phyloP scores from a whole-genome alignment of 2,797 vertebrate genomes.

The Simalia tracyae region DNA sequence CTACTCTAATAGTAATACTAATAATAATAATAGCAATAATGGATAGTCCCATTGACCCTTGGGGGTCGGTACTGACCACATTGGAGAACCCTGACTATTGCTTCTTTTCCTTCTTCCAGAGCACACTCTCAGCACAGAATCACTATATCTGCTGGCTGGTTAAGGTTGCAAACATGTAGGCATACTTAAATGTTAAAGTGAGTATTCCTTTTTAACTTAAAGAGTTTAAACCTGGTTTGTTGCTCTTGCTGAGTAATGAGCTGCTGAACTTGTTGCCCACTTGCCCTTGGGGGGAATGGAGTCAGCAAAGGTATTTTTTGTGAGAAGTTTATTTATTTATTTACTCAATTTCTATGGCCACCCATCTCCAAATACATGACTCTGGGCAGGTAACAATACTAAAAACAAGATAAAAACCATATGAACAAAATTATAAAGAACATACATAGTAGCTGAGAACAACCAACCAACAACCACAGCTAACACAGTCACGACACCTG shows the following conservation, averaged over 20 bases:
- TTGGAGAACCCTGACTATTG: background rate
- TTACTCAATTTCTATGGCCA: background rate
- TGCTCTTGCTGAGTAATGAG: background rate
- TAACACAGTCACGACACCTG: background rate
- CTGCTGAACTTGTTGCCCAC: background rate
- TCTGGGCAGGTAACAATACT: background rate
- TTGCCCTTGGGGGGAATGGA: background rate
- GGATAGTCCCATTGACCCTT: background rate
- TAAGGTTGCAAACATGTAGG: background rate
- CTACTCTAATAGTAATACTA: background rate
- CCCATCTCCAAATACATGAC: background rate
- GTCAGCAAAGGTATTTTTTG: background rate
- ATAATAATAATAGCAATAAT: background rate
- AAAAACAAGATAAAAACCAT: background rate
- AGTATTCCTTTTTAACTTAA: background rate
- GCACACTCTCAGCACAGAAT: background rate
- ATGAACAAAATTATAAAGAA: background rate
- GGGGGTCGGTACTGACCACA: background rate
- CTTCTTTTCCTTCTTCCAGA: background rate
- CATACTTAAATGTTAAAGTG: background rate
- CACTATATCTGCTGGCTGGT: background rate
- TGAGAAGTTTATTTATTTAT: background rate
- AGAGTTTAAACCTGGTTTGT: background rate
- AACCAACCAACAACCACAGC: background rate
- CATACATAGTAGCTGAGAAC: background rate